Conservation (phyloP, 2,113 vertebrate genomes). For the Gobio gobio region DNA sequence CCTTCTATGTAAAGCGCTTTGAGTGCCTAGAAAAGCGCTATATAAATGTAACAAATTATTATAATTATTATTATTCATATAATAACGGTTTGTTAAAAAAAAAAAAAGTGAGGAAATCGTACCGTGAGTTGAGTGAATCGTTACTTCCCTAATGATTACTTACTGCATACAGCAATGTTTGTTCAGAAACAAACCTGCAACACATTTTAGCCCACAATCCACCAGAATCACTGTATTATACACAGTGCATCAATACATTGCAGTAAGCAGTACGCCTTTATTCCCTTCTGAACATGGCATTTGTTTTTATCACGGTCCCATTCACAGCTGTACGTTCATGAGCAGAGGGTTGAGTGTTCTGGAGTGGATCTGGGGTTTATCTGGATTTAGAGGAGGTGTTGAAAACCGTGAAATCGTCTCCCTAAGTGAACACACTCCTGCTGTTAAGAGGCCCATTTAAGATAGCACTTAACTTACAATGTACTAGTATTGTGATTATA, state of each 20-base stretch:
- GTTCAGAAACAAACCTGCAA: background rate
- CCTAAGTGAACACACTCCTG: background rate
- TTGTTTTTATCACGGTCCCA: background rate
- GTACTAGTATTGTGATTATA: background rate
- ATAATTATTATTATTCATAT: no score
- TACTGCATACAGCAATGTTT: background rate
- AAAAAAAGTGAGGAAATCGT: no score
- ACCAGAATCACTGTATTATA: background rate
- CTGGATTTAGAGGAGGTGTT: conserved; percentile 41
- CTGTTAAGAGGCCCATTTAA: conserved; percentile 3
- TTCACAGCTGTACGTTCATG: background rate
- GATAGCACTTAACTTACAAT: background rate
- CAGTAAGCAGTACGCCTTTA: background rate
- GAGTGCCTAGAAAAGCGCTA: no score
- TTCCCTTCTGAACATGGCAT: background rate
- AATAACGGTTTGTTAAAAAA: no score
- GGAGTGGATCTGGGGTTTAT: conserved; percentile 34
- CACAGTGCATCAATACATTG: background rate
- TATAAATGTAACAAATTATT: no score
- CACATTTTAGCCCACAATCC: background rate
- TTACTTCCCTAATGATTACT: background rate
- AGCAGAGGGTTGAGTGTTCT: background rate
- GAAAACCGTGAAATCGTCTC: conserved; percentile 9
- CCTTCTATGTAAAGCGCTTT: no score
- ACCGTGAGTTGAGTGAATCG: no score